Evolutionary conservation across 2,888 invertebrate genomes (phyloP).

Genomic region (Drepana falcataria): DNA sequence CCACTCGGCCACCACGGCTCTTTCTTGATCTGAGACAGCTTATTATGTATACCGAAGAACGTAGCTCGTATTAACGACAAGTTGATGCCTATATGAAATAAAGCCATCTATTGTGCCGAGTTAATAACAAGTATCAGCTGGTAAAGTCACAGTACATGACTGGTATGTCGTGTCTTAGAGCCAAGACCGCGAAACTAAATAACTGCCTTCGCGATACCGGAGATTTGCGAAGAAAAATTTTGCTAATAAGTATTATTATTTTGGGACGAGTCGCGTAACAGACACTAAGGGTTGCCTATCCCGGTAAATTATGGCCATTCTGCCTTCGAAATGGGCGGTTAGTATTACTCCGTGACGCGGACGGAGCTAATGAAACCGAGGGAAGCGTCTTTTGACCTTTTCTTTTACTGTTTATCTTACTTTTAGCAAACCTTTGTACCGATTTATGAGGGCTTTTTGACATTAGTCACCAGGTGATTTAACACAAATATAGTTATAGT

Average conservation of each 20-base stretch:
- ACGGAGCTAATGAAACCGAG: conserved; percentile 1
- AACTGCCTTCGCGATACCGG: background rate
- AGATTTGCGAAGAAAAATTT: conserved; percentile 1
- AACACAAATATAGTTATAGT: background rate
- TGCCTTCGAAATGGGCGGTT: conserved; percentile 8
- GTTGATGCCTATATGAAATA: too few relatives aligned
- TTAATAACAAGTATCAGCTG: too few relatives aligned
- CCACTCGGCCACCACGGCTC: too few relatives aligned
- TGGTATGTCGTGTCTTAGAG: background rate
- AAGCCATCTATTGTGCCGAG: too few relatives aligned
- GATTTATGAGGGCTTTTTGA: background rate
- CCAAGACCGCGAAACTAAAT: background rate
- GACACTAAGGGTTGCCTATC: conserved; percentile 13
- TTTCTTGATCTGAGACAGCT: too few relatives aligned
- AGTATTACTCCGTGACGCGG: conserved; percentile 7
- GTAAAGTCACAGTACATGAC: too few relatives aligned
- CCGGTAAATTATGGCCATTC: conserved; percentile 12
- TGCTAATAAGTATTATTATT: conserved; percentile 15
- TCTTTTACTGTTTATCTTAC: conserved; percentile 2
- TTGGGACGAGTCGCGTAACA: conserved; percentile 13
- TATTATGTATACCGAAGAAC: too few relatives aligned
- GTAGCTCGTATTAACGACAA: too few relatives aligned
- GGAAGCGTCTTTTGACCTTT: conserved; percentile 1
- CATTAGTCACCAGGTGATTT: background rate
- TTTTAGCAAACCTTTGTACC: background rate